phyloP scores from a whole-genome alignment of 1,140 invertebrate species.

The Microplitis mediator region DNA sequence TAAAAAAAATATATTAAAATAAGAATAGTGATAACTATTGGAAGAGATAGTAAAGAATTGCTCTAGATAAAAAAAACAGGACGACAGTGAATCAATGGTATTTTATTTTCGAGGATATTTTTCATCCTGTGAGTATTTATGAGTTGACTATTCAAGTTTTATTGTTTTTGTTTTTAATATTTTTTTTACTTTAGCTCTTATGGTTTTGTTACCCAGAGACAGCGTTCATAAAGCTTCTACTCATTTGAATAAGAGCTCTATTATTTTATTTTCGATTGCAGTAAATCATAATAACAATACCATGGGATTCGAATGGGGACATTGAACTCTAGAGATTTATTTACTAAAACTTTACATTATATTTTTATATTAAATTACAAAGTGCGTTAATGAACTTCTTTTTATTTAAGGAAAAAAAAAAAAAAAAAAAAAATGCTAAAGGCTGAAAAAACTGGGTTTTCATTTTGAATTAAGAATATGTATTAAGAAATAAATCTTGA shows the following conservation, averaged over 20 bases:
- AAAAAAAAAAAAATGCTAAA: no score
- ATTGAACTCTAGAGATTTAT: no score
- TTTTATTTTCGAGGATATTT: not conserved
- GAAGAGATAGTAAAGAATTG: no score
- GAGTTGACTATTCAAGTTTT: not conserved
- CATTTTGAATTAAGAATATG: no score
- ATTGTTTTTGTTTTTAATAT: not conserved
- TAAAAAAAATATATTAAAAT: no score
- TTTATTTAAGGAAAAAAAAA: no score
- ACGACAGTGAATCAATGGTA: not conserved
- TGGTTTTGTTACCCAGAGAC: not conserved
- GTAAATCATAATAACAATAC: conserved; percentile 6
- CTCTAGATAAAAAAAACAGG: not conserved
- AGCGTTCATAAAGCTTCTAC: not conserved
- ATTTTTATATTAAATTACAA: no score
- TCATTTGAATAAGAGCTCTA: not conserved
- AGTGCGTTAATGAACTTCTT: no score
- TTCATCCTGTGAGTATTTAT: conserved; percentile 7
- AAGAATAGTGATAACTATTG: no score
- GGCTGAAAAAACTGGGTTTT: no score
- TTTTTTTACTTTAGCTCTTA: not conserved
- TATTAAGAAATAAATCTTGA: no score
- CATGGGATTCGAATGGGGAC: not conserved
- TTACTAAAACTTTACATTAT: no score
- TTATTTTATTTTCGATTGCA: conserved; percentile 4